Evolutionary conservation across 2,113 vertebrate species (phyloP).

Genomic region (Lipophrys pholis): DNA sequence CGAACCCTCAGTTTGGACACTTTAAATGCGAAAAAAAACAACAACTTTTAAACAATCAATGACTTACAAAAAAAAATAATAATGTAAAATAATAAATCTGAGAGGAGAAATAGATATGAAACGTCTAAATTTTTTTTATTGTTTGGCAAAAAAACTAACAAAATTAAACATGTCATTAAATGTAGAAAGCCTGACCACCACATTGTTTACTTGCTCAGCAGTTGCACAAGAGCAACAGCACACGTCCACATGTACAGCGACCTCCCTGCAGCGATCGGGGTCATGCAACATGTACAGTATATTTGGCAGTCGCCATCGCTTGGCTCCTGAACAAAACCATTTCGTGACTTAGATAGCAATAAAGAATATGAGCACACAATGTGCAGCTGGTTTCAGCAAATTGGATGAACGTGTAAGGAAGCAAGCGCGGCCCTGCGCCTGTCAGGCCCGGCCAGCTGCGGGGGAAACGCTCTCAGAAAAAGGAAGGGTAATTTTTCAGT

Average conservation of each 20-base stretch:
- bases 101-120: too few relatives aligned
- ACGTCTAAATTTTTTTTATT: not conserved
- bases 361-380: conserved; percentile 23
- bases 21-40: too few relatives aligned
- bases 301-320: conserved; percentile 31
- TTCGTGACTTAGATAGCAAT: conserved; percentile 47
- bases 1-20: conserved; percentile 8
- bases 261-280: conserved; percentile 15
- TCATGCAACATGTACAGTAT: conserved; percentile 28
- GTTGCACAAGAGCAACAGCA: not conserved
- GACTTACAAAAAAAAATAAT: too few relatives aligned
- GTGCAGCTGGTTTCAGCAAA: conserved; percentile 47
- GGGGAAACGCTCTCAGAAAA: conserved; percentile 2
- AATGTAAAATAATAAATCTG: too few relatives aligned
- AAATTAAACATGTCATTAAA: not conserved
- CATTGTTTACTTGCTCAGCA: conserved; percentile 15
- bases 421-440: conserved; percentile 3
- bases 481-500: not conserved
- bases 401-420: conserved; percentile 36
- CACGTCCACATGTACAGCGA: conserved; percentile 7
- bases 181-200: not conserved
- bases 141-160: not conserved
- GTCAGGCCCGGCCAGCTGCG: conserved; percentile 6
- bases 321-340: conserved; percentile 26
- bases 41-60: too few relatives aligned